Percentiles rank a stretch among this genome's conserved stretches.
Conservation (phyloP, 2,797 vertebrate genomes). For the Anabacerthia variegaticeps region DNA sequence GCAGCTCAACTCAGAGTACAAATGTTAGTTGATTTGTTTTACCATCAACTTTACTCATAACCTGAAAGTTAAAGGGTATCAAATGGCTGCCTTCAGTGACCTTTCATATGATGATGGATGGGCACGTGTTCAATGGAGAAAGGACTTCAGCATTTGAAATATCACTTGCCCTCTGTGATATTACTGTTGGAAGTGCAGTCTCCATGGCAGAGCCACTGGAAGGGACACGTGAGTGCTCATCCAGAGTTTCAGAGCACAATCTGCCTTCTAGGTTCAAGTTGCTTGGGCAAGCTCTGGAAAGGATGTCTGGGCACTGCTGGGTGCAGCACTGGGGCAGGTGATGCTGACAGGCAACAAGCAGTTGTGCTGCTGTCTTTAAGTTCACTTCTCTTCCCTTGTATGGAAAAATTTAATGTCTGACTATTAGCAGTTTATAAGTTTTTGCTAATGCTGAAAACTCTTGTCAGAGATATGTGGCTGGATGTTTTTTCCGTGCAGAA, state of each 20-base stretch:
- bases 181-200: background rate
- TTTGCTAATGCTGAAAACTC: background rate
- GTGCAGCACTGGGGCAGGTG: accelerated
- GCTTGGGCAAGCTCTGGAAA: accelerated
- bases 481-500: background rate
- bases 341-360: accelerated
- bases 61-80: background rate
- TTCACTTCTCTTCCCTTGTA: background rate
- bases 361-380: background rate
- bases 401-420: background rate
- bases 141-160: background rate
- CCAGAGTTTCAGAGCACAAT: background rate
- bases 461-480: background rate
- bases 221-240: accelerated
- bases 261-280: background rate
- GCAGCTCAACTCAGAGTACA: background rate
- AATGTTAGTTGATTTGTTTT: background rate
- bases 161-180: background rate
- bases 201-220: background rate
- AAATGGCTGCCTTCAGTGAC: background rate
- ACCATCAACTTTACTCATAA: background rate
- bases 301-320: background rate
- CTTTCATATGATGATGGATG: background rate
- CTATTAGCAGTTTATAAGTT: background rate
- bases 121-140: background rate